Base-by-base conservation (phyloP, 2,797 vertebrate species). In the Macropodus opercularis region DNA sequence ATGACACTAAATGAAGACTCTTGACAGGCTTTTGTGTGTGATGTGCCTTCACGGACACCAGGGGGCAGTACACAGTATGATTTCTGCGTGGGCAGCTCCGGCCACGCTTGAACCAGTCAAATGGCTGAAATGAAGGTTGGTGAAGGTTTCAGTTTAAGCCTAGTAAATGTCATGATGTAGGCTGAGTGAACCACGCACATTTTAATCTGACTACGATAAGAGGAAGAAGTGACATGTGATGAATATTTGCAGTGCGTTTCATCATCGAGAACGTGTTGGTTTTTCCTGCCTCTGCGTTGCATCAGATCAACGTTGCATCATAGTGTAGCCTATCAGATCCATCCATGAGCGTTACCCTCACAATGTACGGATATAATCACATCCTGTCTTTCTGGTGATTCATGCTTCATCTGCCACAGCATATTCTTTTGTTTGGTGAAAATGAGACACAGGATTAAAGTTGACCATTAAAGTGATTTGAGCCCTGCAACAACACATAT, bases 241-340 rank as follows among this genome's bases (percentile, higher is more conserved):
- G 44, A 69, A 69, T 51, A 65, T 72, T 3, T 69, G 24, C 0
- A 18, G n/a, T n/a, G 17, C 11, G 18, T 82, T 80, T 79, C 72
- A 81, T 70, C 69, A 77, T 32, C 35, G 29, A 3, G 29, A 12
- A 4, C 27, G 3, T 59, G n/a, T 23, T n/a, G 10, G 55, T 58
- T 60, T 46, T 18, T 48, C 60, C 84, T 84, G 67, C 61, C 23
- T 49, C 43, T 15, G 40, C 42, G 61, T 89, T 88, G 71, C 85
- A 75, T 78, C 77, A 84, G 52, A 68, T 51, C 18, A 15, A 6
- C 5, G 53, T 80, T 86, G 69, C 69, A 77, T 75, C 63, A 84
- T 3, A 8, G 2, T 31, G 24, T 15, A 44, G 49, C 27, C 4
- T 4, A 19, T 62, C 18, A 21, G 22, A 63, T 58, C 27, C 34